A percentile compares a stretch with the other conserved stretches of the same genome.
These are phyloP conservation scores for Vanessa tameamea DNA, from an alignment of 1,140 invertebrate genomes.

Conservation along the genomic window DNA sequence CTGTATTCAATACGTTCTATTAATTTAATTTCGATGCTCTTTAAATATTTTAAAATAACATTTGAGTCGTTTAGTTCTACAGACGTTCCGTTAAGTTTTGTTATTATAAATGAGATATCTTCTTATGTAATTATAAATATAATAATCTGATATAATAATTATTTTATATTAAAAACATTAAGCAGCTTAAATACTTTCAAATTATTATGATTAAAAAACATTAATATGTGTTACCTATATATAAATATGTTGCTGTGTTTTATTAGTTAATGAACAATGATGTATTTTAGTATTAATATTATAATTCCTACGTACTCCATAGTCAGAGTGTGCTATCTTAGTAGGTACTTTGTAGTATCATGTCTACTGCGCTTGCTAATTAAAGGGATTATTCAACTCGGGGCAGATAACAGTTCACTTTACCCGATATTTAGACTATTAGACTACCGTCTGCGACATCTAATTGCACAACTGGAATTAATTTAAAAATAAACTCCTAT, in stretches of 20 bases:
- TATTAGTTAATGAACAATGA: background rate
- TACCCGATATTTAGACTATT: conserved; percentile 39
- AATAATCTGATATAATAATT: too few species aligned
- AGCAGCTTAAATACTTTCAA: too few species aligned
- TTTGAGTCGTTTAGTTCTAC: background rate
- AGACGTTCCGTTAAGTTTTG: background rate
- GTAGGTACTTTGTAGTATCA: conserved; percentile 34
- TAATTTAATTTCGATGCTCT: conserved; percentile 49
- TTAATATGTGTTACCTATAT: too few species aligned
- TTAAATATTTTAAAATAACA: conserved; percentile 24
- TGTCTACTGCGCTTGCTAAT: conserved; percentile 57
- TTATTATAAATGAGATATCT: background rate
- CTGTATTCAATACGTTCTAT: conserved; percentile 51
- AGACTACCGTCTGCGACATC: conserved; percentile 30
- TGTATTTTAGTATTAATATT: too few species aligned
- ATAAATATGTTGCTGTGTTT: too few species aligned
- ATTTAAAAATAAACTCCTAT: conserved; percentile 23
- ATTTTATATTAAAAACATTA: too few species aligned
- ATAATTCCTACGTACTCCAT: background rate
- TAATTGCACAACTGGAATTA: conserved; percentile 27
- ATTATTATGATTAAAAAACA: too few species aligned
- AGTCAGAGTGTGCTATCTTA: background rate
- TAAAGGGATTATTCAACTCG: conserved; percentile 58
- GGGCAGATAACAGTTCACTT: conserved; percentile 49
- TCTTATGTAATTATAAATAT: background rate